A percentile compares a stretch with the other conserved stretches of the same genome.
phyloP scores from a whole-genome alignment of 2,113 vertebrate genomes.

The Sminthopsis crassicaudata region DNA sequence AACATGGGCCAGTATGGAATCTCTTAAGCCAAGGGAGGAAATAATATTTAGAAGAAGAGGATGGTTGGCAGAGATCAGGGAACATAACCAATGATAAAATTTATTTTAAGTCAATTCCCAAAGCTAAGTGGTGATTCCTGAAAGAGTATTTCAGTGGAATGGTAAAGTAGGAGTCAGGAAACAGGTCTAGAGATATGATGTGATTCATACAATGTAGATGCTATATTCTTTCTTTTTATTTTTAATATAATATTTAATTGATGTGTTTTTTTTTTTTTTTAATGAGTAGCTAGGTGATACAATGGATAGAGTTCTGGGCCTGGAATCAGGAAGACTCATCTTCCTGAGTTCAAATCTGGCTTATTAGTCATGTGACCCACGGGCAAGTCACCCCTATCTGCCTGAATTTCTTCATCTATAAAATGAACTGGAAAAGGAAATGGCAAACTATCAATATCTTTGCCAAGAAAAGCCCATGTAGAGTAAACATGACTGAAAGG shows the following conservation, averaged over 20 bases:
- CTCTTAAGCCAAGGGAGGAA: not conserved
- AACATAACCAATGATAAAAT: not conserved
- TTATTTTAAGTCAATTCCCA: not conserved
- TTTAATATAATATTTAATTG: not conserved
- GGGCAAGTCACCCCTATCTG: too few relatives aligned
- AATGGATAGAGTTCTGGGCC: too few relatives aligned
- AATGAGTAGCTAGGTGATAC: not conserved
- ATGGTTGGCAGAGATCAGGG: not conserved
- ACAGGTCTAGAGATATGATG: not conserved
- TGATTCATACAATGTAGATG: not conserved
- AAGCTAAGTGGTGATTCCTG: not conserved
- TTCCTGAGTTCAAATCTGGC: too few relatives aligned
- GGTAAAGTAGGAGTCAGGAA: not conserved
- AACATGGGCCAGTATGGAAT: not conserved
- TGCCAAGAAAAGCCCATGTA: not conserved
- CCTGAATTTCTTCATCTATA: too few relatives aligned
- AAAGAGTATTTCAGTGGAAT: not conserved
- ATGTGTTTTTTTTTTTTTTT: not conserved
- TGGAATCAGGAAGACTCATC: too few relatives aligned
- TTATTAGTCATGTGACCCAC: too few relatives aligned
- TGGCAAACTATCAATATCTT: not conserved
- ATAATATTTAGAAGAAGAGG: not conserved
- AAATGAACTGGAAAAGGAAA: too few relatives aligned
- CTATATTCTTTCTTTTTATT: not conserved
- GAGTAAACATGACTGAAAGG: not conserved